Evolutionary conservation across 2,888 invertebrate species (phyloP).

Genomic region (Auanema freiburgensis): DNA sequence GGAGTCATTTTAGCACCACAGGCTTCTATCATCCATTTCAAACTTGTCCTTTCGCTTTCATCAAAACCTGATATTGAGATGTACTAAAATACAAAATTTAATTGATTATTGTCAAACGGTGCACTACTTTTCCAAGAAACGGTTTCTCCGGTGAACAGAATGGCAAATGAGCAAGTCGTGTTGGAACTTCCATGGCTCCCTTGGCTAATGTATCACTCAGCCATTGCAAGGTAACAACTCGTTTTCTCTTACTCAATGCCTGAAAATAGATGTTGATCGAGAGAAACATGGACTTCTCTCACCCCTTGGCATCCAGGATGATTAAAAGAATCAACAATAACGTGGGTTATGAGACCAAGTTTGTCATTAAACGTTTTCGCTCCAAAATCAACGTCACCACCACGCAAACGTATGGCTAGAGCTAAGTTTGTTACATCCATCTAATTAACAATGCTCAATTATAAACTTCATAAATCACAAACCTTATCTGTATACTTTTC

Average conservation of each 20-base stretch:
- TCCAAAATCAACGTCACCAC: constrained; percentile 43
- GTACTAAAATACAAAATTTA: constrained; percentile 67
- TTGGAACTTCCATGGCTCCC: constrained; percentile 85
- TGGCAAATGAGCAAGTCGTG: constrained; percentile 90
- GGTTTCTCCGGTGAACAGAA: constrained; percentile 61
- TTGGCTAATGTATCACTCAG: constrained; percentile 85
- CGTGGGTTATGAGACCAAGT: constrained; percentile 12
- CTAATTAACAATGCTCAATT: neutral
- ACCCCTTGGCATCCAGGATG: neutral
- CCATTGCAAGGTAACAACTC: constrained; percentile 84
- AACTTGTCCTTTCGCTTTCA: constrained; percentile 78
- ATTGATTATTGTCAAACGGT: neutral
- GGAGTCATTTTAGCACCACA: constrained; percentile 81
- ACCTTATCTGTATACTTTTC: constrained; percentile 34
- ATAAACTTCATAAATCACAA: neutral
- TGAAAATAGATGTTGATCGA: constrained; percentile 22
- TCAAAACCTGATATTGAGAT: constrained; percentile 86
- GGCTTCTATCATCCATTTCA: constrained; percentile 82
- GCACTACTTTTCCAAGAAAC: constrained; percentile 66
- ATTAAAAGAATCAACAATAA: constrained; percentile 12
- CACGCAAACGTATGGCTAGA: constrained; percentile 27
- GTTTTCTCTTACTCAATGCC: constrained; percentile 62
- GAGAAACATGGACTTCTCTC: neutral
- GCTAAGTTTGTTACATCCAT: constrained; percentile 24
- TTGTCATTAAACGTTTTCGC: constrained; percentile 19